Percentiles rank a stretch among this genome's conserved stretches.
Conservation (phyloP, 2,113 vertebrate genomes). For the Python bivittatus region DNA sequence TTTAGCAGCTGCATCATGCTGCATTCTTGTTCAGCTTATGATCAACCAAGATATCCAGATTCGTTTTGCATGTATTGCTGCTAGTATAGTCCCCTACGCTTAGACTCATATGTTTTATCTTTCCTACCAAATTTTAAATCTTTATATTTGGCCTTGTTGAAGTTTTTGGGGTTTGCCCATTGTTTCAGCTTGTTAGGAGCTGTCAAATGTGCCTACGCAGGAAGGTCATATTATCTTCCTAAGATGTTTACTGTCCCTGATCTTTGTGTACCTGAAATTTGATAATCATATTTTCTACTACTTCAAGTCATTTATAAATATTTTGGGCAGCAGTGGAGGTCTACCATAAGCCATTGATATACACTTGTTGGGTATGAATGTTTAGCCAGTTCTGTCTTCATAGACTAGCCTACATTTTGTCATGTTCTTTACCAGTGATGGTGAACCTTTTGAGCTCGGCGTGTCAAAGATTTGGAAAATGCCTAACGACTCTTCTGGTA, state of each 20-base stretch:
- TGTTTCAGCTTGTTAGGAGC: neutral
- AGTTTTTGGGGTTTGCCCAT: neutral
- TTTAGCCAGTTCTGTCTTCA: neutral
- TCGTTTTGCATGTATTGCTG: neutral
- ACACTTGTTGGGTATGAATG: neutral
- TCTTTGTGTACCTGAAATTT: neutral
- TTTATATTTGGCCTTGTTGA: neutral
- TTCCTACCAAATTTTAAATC: neutral
- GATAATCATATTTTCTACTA: neutral
- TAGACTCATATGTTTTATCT: neutral
- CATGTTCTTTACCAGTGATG: neutral
- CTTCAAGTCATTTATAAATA: neutral
- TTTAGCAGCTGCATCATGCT: too few species aligned
- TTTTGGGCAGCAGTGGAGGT: neutral
- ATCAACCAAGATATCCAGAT: neutral
- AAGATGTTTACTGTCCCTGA: neutral
- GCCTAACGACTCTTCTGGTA: too few species aligned
- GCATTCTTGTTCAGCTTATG: neutral
- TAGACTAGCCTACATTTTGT: neutral
- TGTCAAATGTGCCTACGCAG: neutral
- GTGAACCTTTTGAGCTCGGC: too few species aligned
- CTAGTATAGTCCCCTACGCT: too few species aligned
- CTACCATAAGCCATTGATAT: neutral
- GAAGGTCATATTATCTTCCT: neutral
- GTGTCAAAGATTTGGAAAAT: too few species aligned